These are phyloP conservation scores for pig (Sus scrofa) DNA, from an alignment of 2,113 vertebrate genomes.

Conservation along the genomic window DNA sequence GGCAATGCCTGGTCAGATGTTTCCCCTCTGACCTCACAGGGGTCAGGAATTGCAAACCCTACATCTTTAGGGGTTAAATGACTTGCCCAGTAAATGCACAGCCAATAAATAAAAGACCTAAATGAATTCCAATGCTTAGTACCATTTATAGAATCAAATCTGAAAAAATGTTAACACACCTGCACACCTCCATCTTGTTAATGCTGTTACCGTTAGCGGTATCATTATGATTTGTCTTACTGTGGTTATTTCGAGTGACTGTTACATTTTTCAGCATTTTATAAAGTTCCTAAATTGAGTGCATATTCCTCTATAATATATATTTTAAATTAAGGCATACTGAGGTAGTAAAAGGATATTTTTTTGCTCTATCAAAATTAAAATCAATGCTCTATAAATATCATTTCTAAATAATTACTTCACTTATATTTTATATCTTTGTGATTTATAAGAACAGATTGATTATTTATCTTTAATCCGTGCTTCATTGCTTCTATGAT, in stretches of 20 bases:
- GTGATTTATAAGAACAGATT: not conserved
- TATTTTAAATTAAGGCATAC: not conserved
- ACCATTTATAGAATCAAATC: not conserved
- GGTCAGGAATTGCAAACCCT: no score
- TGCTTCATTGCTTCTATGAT: not conserved
- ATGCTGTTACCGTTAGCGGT: not conserved
- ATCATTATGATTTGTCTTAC: not conserved
- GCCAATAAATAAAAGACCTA: not conserved
- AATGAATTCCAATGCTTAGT: not conserved
- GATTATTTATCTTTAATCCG: not conserved
- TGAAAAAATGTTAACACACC: not conserved
- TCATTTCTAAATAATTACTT: not conserved
- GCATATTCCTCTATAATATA: not conserved
- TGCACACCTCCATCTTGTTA: not conserved
- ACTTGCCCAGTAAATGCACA: not conserved
- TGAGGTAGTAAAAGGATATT: not conserved
- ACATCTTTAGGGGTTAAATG: not conserved
- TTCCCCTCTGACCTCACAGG: fast-evolving
- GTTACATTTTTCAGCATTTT: not conserved
- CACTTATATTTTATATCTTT: not conserved
- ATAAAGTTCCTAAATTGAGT: not conserved
- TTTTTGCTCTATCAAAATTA: not conserved
- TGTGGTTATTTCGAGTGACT: not conserved
- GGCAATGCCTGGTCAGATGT: not conserved
- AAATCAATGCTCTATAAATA: not conserved